Percentiles rank a stretch among this genome's conserved stretches.
These are phyloP conservation scores for Aplysina aerophoba DNA, from an alignment of 37 sponge, comb jelly and placozoan genomes.

Conservation along the genomic window DNA sequence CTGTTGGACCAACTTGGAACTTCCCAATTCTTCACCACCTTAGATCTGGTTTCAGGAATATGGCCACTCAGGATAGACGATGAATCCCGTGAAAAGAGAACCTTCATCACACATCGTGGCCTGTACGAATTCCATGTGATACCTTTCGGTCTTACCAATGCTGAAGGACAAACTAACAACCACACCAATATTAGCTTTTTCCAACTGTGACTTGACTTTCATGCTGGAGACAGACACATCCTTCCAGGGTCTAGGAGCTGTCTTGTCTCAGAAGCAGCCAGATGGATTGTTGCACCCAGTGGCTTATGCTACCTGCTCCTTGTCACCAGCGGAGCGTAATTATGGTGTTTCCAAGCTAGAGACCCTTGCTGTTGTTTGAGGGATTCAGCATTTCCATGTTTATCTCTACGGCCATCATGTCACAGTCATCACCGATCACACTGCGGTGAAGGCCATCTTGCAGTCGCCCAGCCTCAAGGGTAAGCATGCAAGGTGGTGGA, in stretches of 20 bases:
- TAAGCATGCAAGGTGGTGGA: constrained; percentile 64
- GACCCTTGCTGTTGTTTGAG: constrained; percentile 66
- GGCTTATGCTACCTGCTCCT: constrained; percentile 64
- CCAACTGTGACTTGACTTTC: constrained; percentile 31
- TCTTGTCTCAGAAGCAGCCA: constrained; percentile 50
- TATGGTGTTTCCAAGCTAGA: constrained; percentile 69
- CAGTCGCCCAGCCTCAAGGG: constrained; percentile 64
- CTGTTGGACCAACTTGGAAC: constrained; percentile 37
- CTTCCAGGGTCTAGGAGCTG: constrained; percentile 49
- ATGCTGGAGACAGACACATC: constrained; percentile 70
- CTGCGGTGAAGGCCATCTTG: constrained; percentile 56
- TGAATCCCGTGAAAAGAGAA: constrained; percentile 52
- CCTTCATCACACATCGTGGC: constrained; percentile 58
- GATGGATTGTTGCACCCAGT: constrained; percentile 29
- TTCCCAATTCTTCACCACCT: constrained; percentile 42
- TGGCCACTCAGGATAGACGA: constrained; percentile 54
- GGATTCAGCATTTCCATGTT: constrained; percentile 50
- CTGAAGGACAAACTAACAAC: constrained; percentile 44
- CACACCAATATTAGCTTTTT: constrained; percentile 48
- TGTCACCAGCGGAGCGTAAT: constrained; percentile 49
- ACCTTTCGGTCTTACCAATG: constrained; percentile 68
- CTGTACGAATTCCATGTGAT: constrained; percentile 64
- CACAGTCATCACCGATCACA: constrained; percentile 58
- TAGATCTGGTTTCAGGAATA: constrained; percentile 69
- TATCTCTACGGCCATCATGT: constrained; percentile 66